phyloP scores from a whole-genome alignment of 2,888 invertebrate genomes.

The Lamellibrachia columna region DNA sequence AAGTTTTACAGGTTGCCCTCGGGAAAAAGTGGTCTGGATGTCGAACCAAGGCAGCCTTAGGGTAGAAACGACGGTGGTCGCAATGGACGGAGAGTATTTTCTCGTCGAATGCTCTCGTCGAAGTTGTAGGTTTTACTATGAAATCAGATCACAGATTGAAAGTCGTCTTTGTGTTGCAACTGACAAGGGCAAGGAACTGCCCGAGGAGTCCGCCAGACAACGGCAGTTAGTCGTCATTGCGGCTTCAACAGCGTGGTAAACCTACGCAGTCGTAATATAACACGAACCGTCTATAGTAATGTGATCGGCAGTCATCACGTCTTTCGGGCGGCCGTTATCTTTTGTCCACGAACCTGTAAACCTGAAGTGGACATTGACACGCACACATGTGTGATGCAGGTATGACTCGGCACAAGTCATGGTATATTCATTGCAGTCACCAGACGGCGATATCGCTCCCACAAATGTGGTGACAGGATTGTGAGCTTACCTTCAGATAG shows the following conservation, averaged over 20 bases:
- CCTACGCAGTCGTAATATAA: background rate
- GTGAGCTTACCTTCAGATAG: too few species aligned
- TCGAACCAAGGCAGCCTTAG: too few species aligned
- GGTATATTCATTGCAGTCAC: background rate
- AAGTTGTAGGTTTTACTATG: background rate
- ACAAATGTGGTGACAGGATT: background rate
- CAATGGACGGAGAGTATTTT: background rate
- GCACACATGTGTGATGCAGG: background rate
- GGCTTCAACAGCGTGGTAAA: background rate
- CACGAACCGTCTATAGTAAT: background rate
- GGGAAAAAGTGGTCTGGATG: too few species aligned
- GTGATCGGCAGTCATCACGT: background rate
- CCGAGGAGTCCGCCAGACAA: background rate
- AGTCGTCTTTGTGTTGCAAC: background rate
- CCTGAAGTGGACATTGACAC: background rate
- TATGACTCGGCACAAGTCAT: background rate
- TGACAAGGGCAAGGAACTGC: background rate
- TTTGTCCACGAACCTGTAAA: background rate
- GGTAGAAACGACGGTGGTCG: too few species aligned
- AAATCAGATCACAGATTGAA: background rate
- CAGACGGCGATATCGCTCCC: background rate
- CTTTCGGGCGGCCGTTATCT: background rate
- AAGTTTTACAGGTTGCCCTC: too few species aligned
- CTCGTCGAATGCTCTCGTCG: background rate
- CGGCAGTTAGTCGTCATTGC: background rate